Conservation (phyloP, 2,797 vertebrate species). For the Lindbergichthys nudifrons region DNA sequence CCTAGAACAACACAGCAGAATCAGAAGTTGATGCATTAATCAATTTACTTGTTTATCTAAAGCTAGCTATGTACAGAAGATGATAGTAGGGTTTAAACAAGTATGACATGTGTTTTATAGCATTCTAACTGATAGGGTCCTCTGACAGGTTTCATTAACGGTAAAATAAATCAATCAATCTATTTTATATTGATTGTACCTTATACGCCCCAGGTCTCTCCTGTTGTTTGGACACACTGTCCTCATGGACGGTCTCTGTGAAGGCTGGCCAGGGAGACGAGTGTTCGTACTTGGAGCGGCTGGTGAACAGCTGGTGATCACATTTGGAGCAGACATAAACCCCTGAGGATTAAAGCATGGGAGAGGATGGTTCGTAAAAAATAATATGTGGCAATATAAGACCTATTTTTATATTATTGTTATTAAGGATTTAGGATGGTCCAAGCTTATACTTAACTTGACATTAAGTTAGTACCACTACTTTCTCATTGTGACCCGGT, state of each 20-base stretch:
- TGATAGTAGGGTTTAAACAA: neutral
- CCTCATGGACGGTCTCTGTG: constrained; percentile 87
- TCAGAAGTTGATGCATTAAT: neutral
- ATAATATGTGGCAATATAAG: neutral
- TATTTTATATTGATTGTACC: constrained; percentile 71
- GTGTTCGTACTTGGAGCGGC: constrained; percentile 90
- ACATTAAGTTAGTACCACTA: neutral
- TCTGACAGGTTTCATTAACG: neutral
- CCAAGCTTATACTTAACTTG: neutral
- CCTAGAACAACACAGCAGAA: constrained; percentile 52
- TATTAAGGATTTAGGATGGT: neutral
- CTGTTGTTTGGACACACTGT: constrained; percentile 90
- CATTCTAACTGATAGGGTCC: neutral
- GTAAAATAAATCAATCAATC: too few species aligned
- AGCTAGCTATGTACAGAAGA: neutral
- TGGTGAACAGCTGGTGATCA: constrained; percentile 92
- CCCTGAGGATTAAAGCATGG: constrained; percentile 76
- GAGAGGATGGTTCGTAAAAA: neutral
- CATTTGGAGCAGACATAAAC: constrained; percentile 91
- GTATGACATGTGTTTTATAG: neutral
- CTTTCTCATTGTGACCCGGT: too few species aligned
- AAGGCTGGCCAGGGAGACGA: constrained; percentile 97
- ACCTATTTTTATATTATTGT: neutral
- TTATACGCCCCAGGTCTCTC: constrained; percentile 88
- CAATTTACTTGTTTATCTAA: neutral